A percentile compares a stretch with the other conserved stretches of the same genome.
Evolutionary conservation across 2,888 invertebrate genomes (phyloP).

Genomic region (Pristionchus mayeri): DNA sequence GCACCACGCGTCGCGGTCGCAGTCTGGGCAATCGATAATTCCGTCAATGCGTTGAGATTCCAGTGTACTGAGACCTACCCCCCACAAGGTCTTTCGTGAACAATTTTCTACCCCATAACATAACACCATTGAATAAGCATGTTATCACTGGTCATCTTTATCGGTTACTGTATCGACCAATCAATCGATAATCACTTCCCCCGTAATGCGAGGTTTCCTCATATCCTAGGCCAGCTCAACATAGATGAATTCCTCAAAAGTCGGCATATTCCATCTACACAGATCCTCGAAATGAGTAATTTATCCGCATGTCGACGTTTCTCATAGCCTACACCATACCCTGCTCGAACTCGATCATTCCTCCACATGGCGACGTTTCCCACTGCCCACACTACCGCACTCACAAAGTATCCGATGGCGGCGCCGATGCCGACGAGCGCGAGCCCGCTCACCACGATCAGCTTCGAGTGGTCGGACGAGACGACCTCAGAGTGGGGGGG

Average conservation of each 20-base stretch:
- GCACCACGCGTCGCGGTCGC: neutral
- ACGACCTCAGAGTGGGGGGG: slow-evolving; percentile 56
- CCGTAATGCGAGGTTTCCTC: no score
- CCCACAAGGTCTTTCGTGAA: no score
- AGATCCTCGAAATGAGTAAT: no score
- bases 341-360: no score
- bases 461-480: slow-evolving; percentile 56
- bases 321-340: no score
- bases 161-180: neutral
- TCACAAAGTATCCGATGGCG: slow-evolving; percentile 79
- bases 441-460: slow-evolving; percentile 54
- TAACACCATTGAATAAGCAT: no score
- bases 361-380: neutral
- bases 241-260: neutral
- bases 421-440: slow-evolving; percentile 70
- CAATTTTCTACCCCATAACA: no score
- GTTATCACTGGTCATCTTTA: neutral
- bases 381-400: slow-evolving; percentile 10
- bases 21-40: slow-evolving; percentile 30
- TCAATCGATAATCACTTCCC: slow-evolving; percentile 80
- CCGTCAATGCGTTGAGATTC: no score
- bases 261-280: neutral
- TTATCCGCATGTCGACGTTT: no score
- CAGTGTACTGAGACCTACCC: no score
- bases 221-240: no score